Conservation (phyloP, 2,113 vertebrate genomes). For the Cololabis saira region DNA sequence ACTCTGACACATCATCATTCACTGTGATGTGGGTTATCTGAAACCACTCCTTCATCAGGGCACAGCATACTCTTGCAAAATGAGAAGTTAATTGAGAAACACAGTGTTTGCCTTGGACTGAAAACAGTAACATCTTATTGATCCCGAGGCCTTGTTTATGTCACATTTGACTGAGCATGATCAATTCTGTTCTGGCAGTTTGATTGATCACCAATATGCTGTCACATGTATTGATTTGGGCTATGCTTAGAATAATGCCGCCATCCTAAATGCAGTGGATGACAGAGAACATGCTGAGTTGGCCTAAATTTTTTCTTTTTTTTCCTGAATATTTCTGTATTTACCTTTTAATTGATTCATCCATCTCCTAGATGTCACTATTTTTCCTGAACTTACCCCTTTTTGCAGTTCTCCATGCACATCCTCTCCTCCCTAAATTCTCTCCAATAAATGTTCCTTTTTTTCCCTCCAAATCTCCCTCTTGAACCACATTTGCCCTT, state of each 20-base stretch:
- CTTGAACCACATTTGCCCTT: conserved; percentile 15
- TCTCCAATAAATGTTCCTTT: conserved; percentile 24
- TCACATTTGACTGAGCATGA: conserved; percentile 80
- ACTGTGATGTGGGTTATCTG: conserved; percentile 41
- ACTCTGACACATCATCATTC: conserved; percentile 49
- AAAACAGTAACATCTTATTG: conserved; percentile 66
- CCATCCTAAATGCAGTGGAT: conserved; percentile 58
- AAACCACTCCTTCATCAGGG: conserved; percentile 73
- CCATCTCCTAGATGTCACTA: not conserved
- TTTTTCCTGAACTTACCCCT: conserved; percentile 8
- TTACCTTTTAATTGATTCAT: not conserved
- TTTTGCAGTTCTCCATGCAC: conserved; percentile 32
- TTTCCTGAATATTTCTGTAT: conserved; percentile 1
- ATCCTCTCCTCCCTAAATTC: conserved; percentile 25
- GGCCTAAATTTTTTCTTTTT: conserved; percentile 47
- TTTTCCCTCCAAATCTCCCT: conserved; percentile 31
- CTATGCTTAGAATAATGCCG: conserved; percentile 77
- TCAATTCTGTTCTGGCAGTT: conserved; percentile 77
- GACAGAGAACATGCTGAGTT: conserved; percentile 59
- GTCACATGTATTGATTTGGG: conserved; percentile 71
- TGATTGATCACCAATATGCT: conserved; percentile 81
- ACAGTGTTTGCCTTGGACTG: conserved; percentile 64
- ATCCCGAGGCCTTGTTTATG: conserved; percentile 75
- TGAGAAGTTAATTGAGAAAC: conserved; percentile 79
- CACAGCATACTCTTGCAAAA: conserved; percentile 28